A percentile compares a stretch with the other conserved stretches of the same genome.
Conservation (phyloP, 2,888 invertebrate genomes). For the Phasia obesa region DNA sequence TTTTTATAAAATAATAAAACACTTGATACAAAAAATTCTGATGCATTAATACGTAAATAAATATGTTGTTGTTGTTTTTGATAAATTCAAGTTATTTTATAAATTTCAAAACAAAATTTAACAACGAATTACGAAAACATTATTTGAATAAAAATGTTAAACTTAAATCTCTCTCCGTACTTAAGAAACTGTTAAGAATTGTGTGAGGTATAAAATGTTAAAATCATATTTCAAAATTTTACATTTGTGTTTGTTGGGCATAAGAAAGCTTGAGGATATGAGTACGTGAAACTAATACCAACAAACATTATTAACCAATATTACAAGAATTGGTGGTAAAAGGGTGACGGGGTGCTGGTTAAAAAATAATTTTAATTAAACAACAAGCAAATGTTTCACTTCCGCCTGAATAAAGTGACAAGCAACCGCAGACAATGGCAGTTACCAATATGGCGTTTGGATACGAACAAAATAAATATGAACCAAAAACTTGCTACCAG, state of each 20-base stretch:
- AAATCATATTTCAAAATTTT: not conserved
- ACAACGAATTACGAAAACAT: no score
- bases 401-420: conserved; percentile 79
- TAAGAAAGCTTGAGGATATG: not conserved
- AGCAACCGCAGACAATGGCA: conserved; percentile 71
- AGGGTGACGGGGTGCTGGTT: not conserved
- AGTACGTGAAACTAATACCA: conserved; percentile 14
- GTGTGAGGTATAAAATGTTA: no score
- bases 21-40: no score
- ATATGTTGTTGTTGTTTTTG: no score
- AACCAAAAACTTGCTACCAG: not conserved
- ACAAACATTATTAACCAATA: conserved; percentile 50
- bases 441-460: conserved; percentile 61
- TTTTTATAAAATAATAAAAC: no score
- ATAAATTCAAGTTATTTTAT: no score
- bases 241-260: not conserved
- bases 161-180: no score
- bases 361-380: conserved; percentile 77
- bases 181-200: no score
- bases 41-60: no score
- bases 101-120: no score
- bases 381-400: conserved; percentile 79
- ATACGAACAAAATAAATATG: conserved; percentile 3
- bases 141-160: no score
- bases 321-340: conserved; percentile 6